These are phyloP conservation scores for Sweltsa coloradensis DNA, from an alignment of 1,140 invertebrate species.

Conservation along the genomic window DNA sequence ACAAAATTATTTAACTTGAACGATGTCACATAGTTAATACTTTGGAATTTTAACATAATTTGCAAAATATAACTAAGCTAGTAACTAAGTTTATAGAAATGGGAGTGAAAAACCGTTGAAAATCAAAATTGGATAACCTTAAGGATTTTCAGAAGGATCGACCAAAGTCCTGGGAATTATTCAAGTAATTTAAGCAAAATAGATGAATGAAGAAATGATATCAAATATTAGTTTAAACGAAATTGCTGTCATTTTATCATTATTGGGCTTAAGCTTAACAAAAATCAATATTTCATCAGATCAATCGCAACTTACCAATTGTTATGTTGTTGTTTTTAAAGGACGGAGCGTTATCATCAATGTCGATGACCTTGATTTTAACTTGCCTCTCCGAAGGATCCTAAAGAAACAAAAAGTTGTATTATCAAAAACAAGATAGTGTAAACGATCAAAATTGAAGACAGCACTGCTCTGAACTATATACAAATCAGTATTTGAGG, in stretches of 20 bases:
- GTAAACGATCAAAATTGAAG: constrained; percentile 1
- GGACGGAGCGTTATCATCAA: constrained; percentile 59
- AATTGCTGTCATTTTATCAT: no score
- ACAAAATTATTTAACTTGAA: background rate
- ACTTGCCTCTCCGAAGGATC: constrained; percentile 59
- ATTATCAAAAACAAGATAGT: constrained; percentile 8
- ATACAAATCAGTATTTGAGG: background rate
- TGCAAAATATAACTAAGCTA: no score
- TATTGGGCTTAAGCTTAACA: no score
- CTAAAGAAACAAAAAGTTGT: constrained; percentile 24
- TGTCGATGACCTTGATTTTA: constrained; percentile 48
- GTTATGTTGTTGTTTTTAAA: constrained; percentile 54
- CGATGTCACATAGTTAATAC: no score
- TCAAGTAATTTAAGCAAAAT: no score
- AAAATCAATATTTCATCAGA: no score
- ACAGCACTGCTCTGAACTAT: background rate
- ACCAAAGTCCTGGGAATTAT: no score
- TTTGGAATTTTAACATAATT: no score
- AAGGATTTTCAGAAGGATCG: no score
- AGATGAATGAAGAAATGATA: no score
- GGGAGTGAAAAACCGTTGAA: background rate
- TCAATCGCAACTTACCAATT: constrained; percentile 38
- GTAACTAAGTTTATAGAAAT: background rate
- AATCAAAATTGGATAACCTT: background rate
- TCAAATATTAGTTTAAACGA: no score